Base-by-base conservation (phyloP, 2,113 vertebrate species). In the Rhinogobius similis region DNA sequence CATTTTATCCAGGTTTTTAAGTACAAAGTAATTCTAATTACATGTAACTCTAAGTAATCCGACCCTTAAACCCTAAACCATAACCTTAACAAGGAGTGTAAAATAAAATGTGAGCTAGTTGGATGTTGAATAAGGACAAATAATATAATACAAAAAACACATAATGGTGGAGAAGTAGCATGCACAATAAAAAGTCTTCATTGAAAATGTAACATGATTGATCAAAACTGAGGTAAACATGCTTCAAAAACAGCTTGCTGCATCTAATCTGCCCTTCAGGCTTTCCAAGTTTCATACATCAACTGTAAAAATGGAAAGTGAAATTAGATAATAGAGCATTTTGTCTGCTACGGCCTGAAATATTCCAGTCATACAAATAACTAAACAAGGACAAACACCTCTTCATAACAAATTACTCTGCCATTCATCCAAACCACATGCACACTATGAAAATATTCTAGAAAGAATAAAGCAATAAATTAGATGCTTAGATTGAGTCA, bases 271-370 rank as follows among this genome's bases (percentile, higher is more conserved):
- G 18, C 73, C 72, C 65, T 64, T 65, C 18, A 36, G 73, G 73
- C 78, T 55, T 62, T 56, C 12, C 10, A 1, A 55, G 3, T 38
- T 58, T 81, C 58, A 77, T 67, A 70, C 46, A 21, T 10, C 44
- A 66, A 73, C 68, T 77, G 65, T 53, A 63, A 43, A 82, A 82
- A 85, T 76, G 46, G 72, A 81, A 77, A 41, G 56, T 50, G 53
- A 81, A 86, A 86, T 81, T 66, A 81, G 76, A 83, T 79, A 88
- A 79, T 24, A 58, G 3, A 55, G 44, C 64, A 66, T 78, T 68
- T 82, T 71, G 63, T 21, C 72, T 77, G 74, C 63, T 11, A 13
- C 29, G 44, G 59, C 26, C 46, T 69, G 62, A 53, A 69, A 55
- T 36, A 10, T 21, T n/a, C 2, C 56, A 63, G 26, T 65, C 44